Evolutionary conservation across 1,140 invertebrate genomes (phyloP), one percentile per base, ranked within the genome.

Genomic region (Medauroidea extradentata): DNA sequence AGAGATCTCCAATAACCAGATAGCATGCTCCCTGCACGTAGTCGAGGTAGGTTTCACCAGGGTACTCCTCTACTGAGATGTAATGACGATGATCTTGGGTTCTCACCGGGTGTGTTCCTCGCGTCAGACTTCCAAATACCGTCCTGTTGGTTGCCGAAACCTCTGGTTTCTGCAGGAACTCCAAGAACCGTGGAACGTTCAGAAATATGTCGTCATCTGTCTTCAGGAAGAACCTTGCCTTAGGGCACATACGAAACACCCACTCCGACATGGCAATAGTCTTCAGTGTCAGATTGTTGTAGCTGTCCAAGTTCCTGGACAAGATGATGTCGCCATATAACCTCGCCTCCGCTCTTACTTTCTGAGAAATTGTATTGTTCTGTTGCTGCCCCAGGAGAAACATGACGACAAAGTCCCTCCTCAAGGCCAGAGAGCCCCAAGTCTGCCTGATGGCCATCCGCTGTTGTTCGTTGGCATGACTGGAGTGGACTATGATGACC

Each of bases 121-220:
- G 85, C 0, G 91, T 89, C 50, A 93, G 71, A 39, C 90, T 82
- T 0, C 92, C 93, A 68, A 87, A 93, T 61, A 94, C 89, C 9
- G 82, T 81, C 53, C 82, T 80, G 62, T 83, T 84, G 21, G 84
- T 79, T 29, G 82, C 82, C n/a, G 71, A 75, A n/a, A n/a, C n/a
- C n/a, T n/a, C n/a, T 65, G 88, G 84, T 54, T 82, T 84, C 42
- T 83, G 78, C 29, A 88, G 78, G 69, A 93, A 91, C 7, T 72
- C 72, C 25, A 93, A 73, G 42, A 94, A 74, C 38, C 85, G 82
- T 42, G 85, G 85, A 59, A 94, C 82, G 74, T 94, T 93, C 41
- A 94, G 91, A 69, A 93, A 93, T 90, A 94, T 93, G 72, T 94
- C 91, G 71, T 94, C 91, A 69, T 94, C 91, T 0, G 90, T 93